phyloP scores from a whole-genome alignment of 2,113 vertebrate species.

The Plecotus auritus region DNA sequence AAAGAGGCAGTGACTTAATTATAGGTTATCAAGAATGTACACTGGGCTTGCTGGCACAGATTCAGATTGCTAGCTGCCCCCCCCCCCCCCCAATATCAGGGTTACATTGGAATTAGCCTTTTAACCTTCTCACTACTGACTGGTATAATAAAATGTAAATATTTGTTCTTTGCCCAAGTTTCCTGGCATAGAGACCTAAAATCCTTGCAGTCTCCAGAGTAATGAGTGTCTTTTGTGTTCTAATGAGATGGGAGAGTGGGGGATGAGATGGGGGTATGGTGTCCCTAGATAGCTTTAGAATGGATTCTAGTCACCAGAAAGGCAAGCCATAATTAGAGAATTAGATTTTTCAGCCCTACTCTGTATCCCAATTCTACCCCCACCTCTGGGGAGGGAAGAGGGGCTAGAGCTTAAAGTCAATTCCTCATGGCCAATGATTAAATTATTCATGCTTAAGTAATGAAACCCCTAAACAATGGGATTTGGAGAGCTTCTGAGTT shows the following conservation, averaged over 20 bases:
- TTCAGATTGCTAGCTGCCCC: no score
- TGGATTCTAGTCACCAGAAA: background rate
- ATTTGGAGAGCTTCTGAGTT: background rate
- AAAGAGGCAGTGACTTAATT: no score
- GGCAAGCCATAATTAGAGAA: background rate
- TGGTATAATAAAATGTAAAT: background rate
- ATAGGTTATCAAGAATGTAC: no score
- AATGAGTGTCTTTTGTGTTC: background rate
- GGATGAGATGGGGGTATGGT: background rate
- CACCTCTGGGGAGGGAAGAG: background rate
- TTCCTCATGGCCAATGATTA: background rate
- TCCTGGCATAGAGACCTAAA: background rate
- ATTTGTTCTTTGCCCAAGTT: background rate
- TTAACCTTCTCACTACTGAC: no score
- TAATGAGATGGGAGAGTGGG: background rate
- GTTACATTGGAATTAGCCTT: no score
- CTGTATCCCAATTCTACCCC: fast-evolving
- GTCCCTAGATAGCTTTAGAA: background rate
- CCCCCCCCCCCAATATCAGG: no score
- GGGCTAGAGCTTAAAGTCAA: background rate
- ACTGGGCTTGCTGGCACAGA: no score
- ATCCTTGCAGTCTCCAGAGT: background rate
- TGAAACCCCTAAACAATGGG: background rate
- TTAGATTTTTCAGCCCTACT: background rate
- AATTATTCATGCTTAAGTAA: background rate